Base-by-base conservation (phyloP, 2,888 invertebrate genomes). In the Himalopsyche kuldschensis region DNA sequence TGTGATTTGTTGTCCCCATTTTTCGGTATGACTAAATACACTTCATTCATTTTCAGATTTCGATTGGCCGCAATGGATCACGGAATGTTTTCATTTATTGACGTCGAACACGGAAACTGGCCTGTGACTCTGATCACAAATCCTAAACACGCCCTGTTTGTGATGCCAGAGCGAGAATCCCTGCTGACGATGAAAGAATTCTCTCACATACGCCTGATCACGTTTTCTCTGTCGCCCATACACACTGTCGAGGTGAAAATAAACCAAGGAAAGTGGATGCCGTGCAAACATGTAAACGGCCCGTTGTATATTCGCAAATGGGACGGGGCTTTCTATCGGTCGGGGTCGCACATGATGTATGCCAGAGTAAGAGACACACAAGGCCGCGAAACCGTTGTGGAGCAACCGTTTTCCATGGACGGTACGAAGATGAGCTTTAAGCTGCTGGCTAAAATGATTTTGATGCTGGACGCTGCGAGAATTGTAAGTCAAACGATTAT, bases 61-160 rank as follows among this genome's bases (percentile, higher is more conserved):
- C 93, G 98, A 55, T 89, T 98, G 79, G 93, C 94, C 86, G 97
- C 96, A n/a, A 93, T 98, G 87, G 98, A 98, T 90, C 96, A 97
- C 89, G 97, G 97, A 76, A 90, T 97, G 87, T 94, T 98, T 88
- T 96, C 97, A 41, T 97, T 98, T 90, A 91, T 94, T 82, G 98
- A 98, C 90, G 92, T 95, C 80, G 92, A 91, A 86, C 95, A 96
- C 88, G 92, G 94, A 86, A 90, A 93, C 20, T 97, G 97, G 97
- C 98, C 98, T 10, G 91, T 97, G 32, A 92, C 95, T 75, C 90
- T 98, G 86, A 93, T 98, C 24, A 97, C 97, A 77, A 98, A 97
- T 91, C 98, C 98, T n/a, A 98, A 97, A 91, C 93, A 96, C 90
- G 95, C 96, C 35, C 90, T 94, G 85, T 96, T 94, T 89, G 88